phyloP scores from a whole-genome alignment of 2,888 invertebrate species.

The Lasioglossum villosulum region DNA sequence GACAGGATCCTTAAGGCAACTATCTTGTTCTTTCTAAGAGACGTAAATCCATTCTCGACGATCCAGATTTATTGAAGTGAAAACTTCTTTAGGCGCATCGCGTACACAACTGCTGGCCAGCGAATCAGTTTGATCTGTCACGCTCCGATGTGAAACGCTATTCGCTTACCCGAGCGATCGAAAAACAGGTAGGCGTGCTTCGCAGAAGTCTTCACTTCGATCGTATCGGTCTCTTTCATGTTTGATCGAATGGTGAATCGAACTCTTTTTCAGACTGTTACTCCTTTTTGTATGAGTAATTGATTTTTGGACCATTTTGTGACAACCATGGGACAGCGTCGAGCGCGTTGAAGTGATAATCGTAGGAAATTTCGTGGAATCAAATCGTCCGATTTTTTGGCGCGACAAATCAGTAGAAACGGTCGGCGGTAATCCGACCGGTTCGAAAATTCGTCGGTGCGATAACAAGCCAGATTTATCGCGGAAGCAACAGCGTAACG shows the following conservation, averaged over 20 bases:
- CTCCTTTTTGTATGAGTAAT: too few species aligned
- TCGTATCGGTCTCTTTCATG: too few species aligned
- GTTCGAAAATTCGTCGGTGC: slow-evolving; percentile 4
- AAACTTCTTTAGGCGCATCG: too few species aligned
- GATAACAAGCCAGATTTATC: slow-evolving; percentile 4
- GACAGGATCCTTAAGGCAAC: not conserved
- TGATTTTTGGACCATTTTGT: not conserved
- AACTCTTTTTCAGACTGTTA: too few species aligned
- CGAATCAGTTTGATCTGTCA: too few species aligned
- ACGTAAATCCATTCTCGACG: not conserved
- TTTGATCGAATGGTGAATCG: too few species aligned
- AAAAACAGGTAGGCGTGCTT: too few species aligned
- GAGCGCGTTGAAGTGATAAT: not conserved
- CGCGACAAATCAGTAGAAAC: not conserved
- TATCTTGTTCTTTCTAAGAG: not conserved
- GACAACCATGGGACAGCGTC: not conserved
- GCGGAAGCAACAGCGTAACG: not conserved
- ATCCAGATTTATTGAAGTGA: not conserved
- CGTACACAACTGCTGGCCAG: too few species aligned
- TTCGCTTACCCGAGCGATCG: too few species aligned
- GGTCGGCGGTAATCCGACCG: not conserved
- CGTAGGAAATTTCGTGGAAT: not conserved
- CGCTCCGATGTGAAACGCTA: too few species aligned
- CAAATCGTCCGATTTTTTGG: not conserved
- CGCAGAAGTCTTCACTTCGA: too few species aligned